Evolutionary conservation across 1,140 invertebrate genomes (phyloP).

Genomic region (Harlomillsia oculata): DNA sequence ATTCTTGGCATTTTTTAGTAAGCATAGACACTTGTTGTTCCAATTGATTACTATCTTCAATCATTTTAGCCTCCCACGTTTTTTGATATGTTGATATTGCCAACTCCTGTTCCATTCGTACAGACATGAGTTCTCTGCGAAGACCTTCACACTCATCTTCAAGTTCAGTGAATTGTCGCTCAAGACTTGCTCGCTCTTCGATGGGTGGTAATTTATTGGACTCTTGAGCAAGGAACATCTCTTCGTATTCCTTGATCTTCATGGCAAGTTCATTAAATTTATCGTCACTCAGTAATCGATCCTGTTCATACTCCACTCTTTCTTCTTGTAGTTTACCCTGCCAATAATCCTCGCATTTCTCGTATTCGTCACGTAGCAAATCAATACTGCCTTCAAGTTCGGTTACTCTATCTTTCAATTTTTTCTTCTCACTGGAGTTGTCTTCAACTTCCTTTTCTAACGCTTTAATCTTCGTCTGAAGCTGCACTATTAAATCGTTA

Average conservation of each 20-base stretch:
- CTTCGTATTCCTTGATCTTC: conserved; percentile 70
- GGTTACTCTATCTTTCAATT: conserved; percentile 48
- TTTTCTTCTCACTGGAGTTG: conserved; percentile 42
- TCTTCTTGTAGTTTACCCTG: conserved; percentile 59
- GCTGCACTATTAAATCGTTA: conserved; percentile 18
- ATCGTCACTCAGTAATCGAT: conserved; percentile 64
- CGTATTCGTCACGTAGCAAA: conserved; percentile 61
- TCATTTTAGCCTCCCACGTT: conserved; percentile 26
- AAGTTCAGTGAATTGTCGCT: conserved; percentile 51
- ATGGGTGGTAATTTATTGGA: conserved; percentile 58
- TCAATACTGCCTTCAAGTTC: conserved; percentile 63
- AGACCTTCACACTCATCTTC: conserved; percentile 58
- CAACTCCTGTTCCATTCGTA: conserved; percentile 44
- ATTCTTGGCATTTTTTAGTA: conserved; percentile 30
- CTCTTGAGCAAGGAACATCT: conserved; percentile 49
- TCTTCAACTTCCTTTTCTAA: conserved; percentile 34
- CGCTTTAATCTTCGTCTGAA: conserved; percentile 12
- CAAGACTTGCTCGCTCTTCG: conserved; percentile 60
- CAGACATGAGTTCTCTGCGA: conserved; percentile 42
- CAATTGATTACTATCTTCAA: conserved; percentile 22
- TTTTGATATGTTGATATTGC: conserved; percentile 47
- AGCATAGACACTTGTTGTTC: conserved; percentile 26
- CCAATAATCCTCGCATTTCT: conserved; percentile 79
- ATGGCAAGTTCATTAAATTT: conserved; percentile 60
- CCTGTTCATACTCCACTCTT: conserved; percentile 59